Percentiles rank a stretch among this genome's conserved stretches.
Conservation (phyloP, 2,797 vertebrate species). For the Alectoris magna region DNA sequence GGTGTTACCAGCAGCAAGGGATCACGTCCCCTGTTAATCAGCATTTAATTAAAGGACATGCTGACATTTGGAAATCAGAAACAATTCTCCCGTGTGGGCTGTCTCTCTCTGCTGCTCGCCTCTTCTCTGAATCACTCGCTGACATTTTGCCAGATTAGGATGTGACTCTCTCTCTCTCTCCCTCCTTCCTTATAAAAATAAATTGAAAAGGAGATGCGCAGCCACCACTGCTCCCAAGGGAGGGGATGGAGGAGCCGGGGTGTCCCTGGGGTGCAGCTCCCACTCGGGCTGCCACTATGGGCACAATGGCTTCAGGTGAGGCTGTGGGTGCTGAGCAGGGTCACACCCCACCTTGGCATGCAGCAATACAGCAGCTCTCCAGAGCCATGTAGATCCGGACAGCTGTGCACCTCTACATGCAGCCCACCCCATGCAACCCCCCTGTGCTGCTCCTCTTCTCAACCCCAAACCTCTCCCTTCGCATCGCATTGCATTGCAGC, state of each 20-base stretch:
- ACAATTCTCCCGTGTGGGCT: constrained; percentile 69
- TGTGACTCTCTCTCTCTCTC: background rate
- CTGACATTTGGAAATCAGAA: constrained; percentile 78
- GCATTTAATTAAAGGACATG: constrained; percentile 78
- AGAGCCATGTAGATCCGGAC: accelerated
- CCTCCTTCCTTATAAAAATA: constrained; percentile 56
- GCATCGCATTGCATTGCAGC: background rate
- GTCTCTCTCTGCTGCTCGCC: constrained; percentile 60
- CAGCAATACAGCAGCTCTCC: background rate
- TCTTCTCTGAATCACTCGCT: constrained; percentile 72
- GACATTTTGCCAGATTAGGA: constrained; percentile 74
- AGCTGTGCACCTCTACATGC: accelerated
- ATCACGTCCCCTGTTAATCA: constrained; percentile 71
- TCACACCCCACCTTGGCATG: accelerated
- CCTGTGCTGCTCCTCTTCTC: background rate
- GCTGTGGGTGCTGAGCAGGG: accelerated
- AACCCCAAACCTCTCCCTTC: background rate
- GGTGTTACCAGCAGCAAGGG: background rate
- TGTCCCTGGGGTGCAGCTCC: background rate
- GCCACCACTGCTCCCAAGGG: background rate
- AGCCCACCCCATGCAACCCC: too few species aligned
- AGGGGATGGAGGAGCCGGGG: background rate
- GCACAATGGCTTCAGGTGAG: background rate
- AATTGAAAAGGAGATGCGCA: constrained; percentile 40
- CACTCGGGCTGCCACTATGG: background rate